phyloP scores from a whole-genome alignment of 2,888 invertebrate genomes.

The Alsophila aescularia region DNA sequence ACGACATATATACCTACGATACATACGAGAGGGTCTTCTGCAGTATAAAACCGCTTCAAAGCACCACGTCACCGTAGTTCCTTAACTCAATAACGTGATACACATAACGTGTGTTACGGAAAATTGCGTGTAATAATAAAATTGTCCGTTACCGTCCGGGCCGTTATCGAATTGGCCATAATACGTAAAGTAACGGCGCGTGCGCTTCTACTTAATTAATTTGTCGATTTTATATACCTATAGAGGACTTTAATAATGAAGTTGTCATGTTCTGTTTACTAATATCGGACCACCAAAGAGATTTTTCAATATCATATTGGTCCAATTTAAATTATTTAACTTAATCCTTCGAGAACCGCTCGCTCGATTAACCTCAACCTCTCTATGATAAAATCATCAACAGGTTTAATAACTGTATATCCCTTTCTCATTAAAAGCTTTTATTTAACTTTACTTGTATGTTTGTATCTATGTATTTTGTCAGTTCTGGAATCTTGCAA shows the following conservation, averaged over 20 bases:
- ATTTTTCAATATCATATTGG: neutral
- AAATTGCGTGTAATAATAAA: slow-evolving; percentile 58
- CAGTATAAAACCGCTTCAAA: slow-evolving; percentile 4
- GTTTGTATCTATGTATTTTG: too few relatives aligned
- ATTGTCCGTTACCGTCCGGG: slow-evolving; percentile 59
- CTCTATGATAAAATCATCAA: too few relatives aligned
- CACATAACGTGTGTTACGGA: slow-evolving; percentile 44
- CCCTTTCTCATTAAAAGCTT: too few relatives aligned
- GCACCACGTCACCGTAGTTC: slow-evolving; percentile 14
- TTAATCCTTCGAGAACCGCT: too few relatives aligned
- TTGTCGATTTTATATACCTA: slow-evolving; percentile 28
- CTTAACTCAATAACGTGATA: slow-evolving; percentile 24
- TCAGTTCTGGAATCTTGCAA: too few relatives aligned
- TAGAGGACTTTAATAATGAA: slow-evolving; percentile 12
- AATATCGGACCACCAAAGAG: slow-evolving; percentile 5
- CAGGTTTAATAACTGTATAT: too few relatives aligned
- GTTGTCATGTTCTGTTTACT: neutral
- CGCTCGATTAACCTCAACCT: too few relatives aligned
- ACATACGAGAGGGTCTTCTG: neutral
- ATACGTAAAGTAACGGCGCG: slow-evolving; percentile 54
- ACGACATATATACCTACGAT: too few relatives aligned
- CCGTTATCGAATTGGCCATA: slow-evolving; percentile 76
- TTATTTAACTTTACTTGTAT: too few relatives aligned
- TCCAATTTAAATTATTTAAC: neutral
- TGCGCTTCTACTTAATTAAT: slow-evolving; percentile 61